A percentile compares a stretch with the other conserved stretches of the same genome.
These are phyloP conservation scores for Panthera uncia DNA, from an alignment of 2,113 vertebrate genomes.

Conservation along the genomic window DNA sequence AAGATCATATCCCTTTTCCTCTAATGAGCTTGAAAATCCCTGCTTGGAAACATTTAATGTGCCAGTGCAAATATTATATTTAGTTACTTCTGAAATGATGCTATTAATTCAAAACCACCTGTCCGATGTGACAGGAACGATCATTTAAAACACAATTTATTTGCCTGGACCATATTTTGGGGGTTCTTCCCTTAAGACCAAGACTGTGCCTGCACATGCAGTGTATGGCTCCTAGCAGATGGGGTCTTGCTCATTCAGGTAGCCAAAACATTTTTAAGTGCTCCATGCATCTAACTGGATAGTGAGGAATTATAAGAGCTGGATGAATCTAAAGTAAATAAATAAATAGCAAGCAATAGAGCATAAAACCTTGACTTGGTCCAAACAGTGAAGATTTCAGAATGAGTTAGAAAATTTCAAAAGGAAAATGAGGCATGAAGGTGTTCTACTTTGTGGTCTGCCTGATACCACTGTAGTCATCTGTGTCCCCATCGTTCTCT, in stretches of 20 bases:
- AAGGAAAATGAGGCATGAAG: background rate
- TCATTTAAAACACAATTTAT: background rate
- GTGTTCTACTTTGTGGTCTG: background rate
- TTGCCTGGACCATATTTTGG: background rate
- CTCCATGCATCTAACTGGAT: background rate
- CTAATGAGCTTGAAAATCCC: background rate
- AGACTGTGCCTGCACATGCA: background rate
- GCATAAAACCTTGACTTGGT: background rate
- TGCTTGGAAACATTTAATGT: background rate
- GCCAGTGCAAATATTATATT: background rate
- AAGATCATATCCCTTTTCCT: background rate
- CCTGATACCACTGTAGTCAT: background rate
- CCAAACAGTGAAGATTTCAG: background rate
- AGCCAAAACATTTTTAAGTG: background rate
- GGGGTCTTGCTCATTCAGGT: background rate
- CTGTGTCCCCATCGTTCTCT: background rate
- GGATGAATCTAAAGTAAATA: background rate
- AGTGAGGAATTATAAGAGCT: background rate
- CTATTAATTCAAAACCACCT: background rate
- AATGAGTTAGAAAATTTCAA: background rate
- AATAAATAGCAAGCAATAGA: background rate
- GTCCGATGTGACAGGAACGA: background rate
- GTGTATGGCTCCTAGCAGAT: background rate
- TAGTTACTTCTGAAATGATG: conserved; percentile 39
- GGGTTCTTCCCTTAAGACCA: background rate